A percentile compares a stretch with the other conserved stretches of the same genome.
Conservation (phyloP, 2,113 vertebrate species). For the Colossoma macropomum region DNA sequence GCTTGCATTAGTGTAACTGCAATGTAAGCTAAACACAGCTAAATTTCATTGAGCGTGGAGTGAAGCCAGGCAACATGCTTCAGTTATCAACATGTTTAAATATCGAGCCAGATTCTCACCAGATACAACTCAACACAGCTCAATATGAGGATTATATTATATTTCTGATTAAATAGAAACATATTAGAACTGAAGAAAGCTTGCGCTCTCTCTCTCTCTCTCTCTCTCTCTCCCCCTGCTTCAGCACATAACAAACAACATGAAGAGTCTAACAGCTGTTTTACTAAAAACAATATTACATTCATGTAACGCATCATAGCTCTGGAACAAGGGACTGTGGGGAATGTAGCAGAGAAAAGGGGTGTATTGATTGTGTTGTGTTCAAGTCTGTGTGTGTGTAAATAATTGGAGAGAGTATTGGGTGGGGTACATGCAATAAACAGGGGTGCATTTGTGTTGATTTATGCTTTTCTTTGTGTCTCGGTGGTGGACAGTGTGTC, state of each 20-base stretch:
- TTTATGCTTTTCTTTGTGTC: background rate
- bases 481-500: background rate
- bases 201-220: background rate
- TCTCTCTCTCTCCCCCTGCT: background rate
- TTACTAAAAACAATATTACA: background rate
- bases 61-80: too few species aligned
- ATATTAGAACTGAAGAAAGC: too few species aligned
- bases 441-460: background rate
- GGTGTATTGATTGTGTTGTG: background rate
- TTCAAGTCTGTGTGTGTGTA: background rate
- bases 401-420: background rate
- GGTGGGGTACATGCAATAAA: background rate
- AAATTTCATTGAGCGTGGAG: too few species aligned
- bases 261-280: background rate
- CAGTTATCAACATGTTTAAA: too few species aligned
- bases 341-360: background rate
- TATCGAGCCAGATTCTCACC: too few species aligned
- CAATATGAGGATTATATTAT: too few species aligned
- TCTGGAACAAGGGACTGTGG: background rate
- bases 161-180: too few species aligned
- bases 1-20: too few species aligned
- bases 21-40: too few species aligned
- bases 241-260: background rate
- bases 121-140: too few species aligned
- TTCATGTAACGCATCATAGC: conserved; percentile 15